These are phyloP conservation scores for Dastarcus helophoroides DNA, from an alignment of 2,888 invertebrate genomes.

Conservation along the genomic window DNA sequence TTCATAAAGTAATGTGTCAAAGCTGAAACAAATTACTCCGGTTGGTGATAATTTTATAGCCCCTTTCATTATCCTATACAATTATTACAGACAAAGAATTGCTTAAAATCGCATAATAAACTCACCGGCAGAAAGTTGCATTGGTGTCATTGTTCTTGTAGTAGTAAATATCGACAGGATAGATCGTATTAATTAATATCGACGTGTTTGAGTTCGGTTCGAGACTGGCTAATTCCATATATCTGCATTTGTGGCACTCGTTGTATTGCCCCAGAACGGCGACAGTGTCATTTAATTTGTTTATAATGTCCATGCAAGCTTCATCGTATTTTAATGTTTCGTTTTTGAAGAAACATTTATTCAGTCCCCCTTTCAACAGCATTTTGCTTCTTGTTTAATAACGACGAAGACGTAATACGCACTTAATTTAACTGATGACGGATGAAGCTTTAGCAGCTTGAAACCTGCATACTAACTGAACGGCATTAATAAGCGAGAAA, in stretches of 20 bases:
- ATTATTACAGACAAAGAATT: not conserved
- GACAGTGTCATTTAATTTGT: slow-evolving; percentile 23
- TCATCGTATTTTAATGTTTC: slow-evolving; percentile 31
- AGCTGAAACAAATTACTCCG: slow-evolving; percentile 20
- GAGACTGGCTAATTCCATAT: slow-evolving; percentile 25
- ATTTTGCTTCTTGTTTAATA: too few relatives aligned
- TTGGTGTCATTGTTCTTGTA: slow-evolving; percentile 11
- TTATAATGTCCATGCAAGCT: slow-evolving; percentile 34
- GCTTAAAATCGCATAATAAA: not conserved
- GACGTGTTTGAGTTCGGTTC: slow-evolving; percentile 22
- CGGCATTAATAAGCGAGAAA: too few relatives aligned
- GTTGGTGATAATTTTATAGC: not conserved
- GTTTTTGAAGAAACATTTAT: slow-evolving; percentile 23
- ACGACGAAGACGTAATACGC: too few relatives aligned
- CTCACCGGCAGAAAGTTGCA: slow-evolving; percentile 5
- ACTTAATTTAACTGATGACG: too few relatives aligned
- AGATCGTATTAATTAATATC: slow-evolving; percentile 31
- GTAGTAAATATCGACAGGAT: slow-evolving; percentile 27
- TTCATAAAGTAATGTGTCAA: slow-evolving; percentile 29
- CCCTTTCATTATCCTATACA: not conserved
- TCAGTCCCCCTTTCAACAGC: slow-evolving; percentile 18
- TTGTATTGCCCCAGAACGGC: slow-evolving; percentile 31
- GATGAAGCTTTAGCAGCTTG: too few relatives aligned
- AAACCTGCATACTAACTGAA: too few relatives aligned
- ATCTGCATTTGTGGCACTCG: slow-evolving; percentile 34